These are phyloP conservation scores for Sclerurus mexicanus DNA, from an alignment of 2,113 vertebrate genomes.

Conservation along the genomic window DNA sequence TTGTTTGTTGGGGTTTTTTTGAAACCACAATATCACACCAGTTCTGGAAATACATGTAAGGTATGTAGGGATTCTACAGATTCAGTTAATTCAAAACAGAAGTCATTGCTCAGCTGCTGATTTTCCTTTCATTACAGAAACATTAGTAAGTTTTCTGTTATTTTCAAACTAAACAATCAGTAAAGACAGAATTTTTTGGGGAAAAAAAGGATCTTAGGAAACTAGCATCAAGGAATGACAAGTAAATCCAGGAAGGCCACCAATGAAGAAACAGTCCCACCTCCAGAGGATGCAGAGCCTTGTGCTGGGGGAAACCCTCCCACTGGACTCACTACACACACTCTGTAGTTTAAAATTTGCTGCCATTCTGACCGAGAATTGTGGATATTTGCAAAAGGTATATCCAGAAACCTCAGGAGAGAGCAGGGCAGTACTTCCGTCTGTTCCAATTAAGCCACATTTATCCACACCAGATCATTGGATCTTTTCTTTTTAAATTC, in stretches of 20 bases:
- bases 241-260: background rate
- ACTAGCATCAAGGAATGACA: background rate
- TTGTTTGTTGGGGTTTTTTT: background rate
- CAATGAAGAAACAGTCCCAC: background rate
- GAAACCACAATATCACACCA: background rate
- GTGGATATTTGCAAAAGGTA: background rate
- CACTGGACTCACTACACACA: background rate
- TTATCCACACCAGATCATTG: background rate
- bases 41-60: background rate
- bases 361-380: background rate
- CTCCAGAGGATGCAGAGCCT: accelerated
- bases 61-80: background rate
- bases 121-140: background rate
- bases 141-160: background rate
- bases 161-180: background rate
- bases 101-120: background rate
- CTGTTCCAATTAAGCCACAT: background rate
- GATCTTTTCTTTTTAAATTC: background rate
- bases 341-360: background rate
- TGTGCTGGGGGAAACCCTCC: background rate
- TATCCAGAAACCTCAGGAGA: background rate
- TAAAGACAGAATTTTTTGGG: background rate
- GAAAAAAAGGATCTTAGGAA: background rate
- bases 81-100: background rate
- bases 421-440: background rate